Conservation (phyloP, 2,888 invertebrate genomes). For the Hecatera dysodea region DNA sequence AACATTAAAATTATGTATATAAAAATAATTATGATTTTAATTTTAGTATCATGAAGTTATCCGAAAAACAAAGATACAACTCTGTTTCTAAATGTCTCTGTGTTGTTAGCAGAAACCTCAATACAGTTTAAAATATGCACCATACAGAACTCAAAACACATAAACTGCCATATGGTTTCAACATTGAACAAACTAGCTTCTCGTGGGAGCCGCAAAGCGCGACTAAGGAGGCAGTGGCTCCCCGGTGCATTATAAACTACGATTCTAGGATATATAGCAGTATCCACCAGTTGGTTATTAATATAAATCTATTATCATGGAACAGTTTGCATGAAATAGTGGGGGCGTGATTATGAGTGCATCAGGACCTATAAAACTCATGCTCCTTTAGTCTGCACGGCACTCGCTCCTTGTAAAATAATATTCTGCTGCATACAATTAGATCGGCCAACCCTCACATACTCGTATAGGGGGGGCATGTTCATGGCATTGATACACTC, state of each 20-base stretch:
- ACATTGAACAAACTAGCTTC: conserved; percentile 45
- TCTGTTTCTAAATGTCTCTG: background rate
- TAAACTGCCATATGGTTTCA: conserved; percentile 37
- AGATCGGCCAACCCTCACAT: background rate
- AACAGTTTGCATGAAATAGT: conserved; percentile 7
- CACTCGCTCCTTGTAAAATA: background rate
- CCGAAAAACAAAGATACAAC: background rate
- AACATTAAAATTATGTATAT: too few species aligned
- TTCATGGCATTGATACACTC: background rate
- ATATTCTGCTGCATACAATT: background rate
- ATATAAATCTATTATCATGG: conserved; percentile 39
- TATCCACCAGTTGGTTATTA: conserved; percentile 42
- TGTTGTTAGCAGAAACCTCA: background rate
- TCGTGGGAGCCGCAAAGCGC: conserved; percentile 31
- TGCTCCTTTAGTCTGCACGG: background rate
- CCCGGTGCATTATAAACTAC: conserved; percentile 41
- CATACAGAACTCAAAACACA: background rate
- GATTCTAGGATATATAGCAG: conserved; percentile 27
- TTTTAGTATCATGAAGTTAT: background rate
- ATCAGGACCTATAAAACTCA: background rate
- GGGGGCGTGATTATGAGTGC: background rate
- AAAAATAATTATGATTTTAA: too few species aligned
- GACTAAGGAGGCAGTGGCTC: conserved; percentile 36
- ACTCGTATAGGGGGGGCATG: background rate
- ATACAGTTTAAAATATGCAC: background rate